A percentile compares a stretch with the other conserved stretches of the same genome.
These are phyloP conservation scores for Scopus umbretta DNA, from an alignment of 2,113 vertebrate species.

Conservation along the genomic window DNA sequence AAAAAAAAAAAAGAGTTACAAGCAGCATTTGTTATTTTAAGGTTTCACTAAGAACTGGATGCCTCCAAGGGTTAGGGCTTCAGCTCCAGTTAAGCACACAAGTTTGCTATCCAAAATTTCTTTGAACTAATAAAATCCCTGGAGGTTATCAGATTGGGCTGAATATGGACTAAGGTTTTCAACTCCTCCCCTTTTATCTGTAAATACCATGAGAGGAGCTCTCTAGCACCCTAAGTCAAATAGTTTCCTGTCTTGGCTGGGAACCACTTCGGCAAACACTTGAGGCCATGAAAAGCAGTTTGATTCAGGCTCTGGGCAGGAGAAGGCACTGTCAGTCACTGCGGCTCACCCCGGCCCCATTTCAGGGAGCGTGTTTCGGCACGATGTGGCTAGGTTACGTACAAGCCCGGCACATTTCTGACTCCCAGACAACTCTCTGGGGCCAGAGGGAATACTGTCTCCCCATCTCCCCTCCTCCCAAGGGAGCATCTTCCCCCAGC, in stretches of 20 bases:
- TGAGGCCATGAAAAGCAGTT: slow-evolving; percentile 43
- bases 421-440: not conserved
- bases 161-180: slow-evolving; percentile 13
- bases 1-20: not conserved
- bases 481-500: not conserved
- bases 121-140: slow-evolving; percentile 52
- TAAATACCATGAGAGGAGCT: slow-evolving; percentile 42
- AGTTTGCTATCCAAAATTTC: slow-evolving; percentile 35
- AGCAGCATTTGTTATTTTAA: slow-evolving; percentile 44
- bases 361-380: slow-evolving; percentile 1
- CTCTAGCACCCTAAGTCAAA: slow-evolving; percentile 46
- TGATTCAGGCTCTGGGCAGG: slow-evolving; percentile 4
- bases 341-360: not conserved
- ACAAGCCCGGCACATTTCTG: not conserved
- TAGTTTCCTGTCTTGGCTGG: slow-evolving; percentile 62
- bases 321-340: slow-evolving; percentile 34
- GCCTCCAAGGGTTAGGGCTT: slow-evolving; percentile 39
- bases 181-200: slow-evolving; percentile 64
- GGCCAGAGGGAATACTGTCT: not conserved
- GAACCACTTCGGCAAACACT: slow-evolving; percentile 14
- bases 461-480: not conserved
- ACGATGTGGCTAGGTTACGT: not conserved
- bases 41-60: slow-evolving; percentile 7
- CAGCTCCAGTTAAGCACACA: slow-evolving; percentile 22
- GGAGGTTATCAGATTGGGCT: slow-evolving; percentile 60